A percentile compares a stretch with the other conserved stretches of the same genome.
These are phyloP conservation scores for Clarias gariepinus DNA, from an alignment of 2,113 vertebrate species.

Conservation along the genomic window DNA sequence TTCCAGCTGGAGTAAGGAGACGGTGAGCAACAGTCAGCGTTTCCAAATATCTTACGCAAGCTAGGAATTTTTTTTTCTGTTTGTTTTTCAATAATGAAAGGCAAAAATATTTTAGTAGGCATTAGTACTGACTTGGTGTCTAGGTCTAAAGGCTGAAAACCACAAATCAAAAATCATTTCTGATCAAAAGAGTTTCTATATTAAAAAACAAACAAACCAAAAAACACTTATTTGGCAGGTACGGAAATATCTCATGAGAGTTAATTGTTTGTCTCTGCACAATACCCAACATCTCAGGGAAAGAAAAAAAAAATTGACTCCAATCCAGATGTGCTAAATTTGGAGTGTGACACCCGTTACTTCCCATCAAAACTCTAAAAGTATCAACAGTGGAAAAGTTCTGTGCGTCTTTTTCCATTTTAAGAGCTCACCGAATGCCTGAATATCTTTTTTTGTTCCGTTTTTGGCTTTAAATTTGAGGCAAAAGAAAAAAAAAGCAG, in stretches of 20 bases:
- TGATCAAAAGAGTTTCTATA: neutral
- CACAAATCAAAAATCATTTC: neutral
- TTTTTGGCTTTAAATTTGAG: neutral
- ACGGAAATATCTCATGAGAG: neutral
- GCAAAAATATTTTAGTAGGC: conserved; percentile 63
- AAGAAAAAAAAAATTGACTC: conserved; percentile 15
- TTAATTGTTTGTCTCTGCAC: neutral
- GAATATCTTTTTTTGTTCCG: neutral
- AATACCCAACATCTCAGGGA: neutral
- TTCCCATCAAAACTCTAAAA: conserved; percentile 5
- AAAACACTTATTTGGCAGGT: neutral
- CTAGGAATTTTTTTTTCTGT: conserved; percentile 46
- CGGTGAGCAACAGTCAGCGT: conserved; percentile 68
- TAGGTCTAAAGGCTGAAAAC: neutral
- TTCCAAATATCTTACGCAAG: conserved; percentile 74
- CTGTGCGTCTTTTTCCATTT: neutral
- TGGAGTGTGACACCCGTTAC: conserved; percentile 21
- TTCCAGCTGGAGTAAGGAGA: conserved; percentile 71
- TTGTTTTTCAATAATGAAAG: neutral
- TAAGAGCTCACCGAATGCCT: neutral
- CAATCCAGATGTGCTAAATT: conserved; percentile 25
- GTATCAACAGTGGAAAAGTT: conserved; percentile 15
- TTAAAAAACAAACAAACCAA: neutral
- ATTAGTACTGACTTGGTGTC: conserved; percentile 43
- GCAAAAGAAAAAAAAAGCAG: neutral